Base-by-base conservation (phyloP, 2,113 vertebrate genomes). In the Plotosus lineatus region DNA sequence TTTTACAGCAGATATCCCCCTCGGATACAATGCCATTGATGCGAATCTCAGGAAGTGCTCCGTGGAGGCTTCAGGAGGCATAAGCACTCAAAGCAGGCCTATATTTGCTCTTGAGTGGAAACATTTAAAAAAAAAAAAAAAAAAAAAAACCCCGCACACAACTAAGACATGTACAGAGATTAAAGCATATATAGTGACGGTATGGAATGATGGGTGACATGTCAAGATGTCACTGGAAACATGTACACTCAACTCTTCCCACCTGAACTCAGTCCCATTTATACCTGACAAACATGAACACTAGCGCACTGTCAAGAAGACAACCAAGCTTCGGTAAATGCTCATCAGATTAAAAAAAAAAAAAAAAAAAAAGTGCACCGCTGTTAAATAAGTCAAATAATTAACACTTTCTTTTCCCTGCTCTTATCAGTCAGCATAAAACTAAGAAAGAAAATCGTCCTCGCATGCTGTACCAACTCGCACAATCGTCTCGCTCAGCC, bases 191-290 rank as follows among this genome's bases (percentile, higher is more conserved):
- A 86, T 80, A 58, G 81, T 85, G 72, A 85, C 75, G 79, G 33
- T 79, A 78, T 79, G 83, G 74, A 86, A 84, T 78, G 79, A 90
- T 91, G 90, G 88, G 82, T 85, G 78, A 83, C 75, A 55, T 66
- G 55, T 76, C 51, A 33, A 79, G 61, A 23, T 44, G 19, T 42
- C 23, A 14, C 42, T 50, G 48, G 28, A 66, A 77, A 50, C 60
- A 36, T 3, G 11, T 31, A 51, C 58, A 78, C 56, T 19, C 31
- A 48, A n/a, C 12, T 26, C 36, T 58, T 23, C 11, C 66, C 55
- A 69, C 21, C 55, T 60, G 19, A 72, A 48, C 46, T 69, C 66
- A 46, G 44, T 48, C 44, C 58, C 71, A 23, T 80, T 40, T 73
- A 50, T 56, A 72, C 82, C 82, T 66, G 78, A 50, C 56, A 58